Evolutionary conservation across 2,797 vertebrate species (phyloP), one percentile per base, ranked within the genome.

Genomic region (Molossus alvarezi): DNA sequence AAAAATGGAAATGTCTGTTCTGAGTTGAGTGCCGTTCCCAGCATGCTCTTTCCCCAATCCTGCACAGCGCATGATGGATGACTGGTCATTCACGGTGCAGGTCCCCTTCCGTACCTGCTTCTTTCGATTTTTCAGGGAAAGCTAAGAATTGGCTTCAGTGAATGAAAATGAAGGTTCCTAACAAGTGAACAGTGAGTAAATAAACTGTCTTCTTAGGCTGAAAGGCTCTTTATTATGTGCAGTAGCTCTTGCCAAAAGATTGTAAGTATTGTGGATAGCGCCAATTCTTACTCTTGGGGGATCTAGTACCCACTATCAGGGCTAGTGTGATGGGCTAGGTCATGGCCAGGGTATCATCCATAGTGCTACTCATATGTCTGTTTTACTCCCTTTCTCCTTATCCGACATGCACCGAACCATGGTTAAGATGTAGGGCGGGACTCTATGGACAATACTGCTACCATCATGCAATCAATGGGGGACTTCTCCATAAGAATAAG

Each of bases 81-180:
- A 3, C 75, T 55, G 5, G 58, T 20, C 29, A 9, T 81, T 72
- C 53, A 51, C 14, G 37, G 23, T 81, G 13, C 23, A 18, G 3
- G 27, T 48, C 21, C 13, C 0, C 1, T 88, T 41, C 7, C 55
- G 69, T 29, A 77, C n/a, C 64, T 10, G 6, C 9, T 88, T 45
- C 9, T 88, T 45, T 91, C 64, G 45, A 37, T 33, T 89, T 60
- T 94, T 6, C 88, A 84, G 75, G 25, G 58, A 81, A 79, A 86
- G 41, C 3, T 48, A 84, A 51, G 51, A 67, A 75, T 20, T 75
- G 8, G 15, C 37, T 83, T 83, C 79, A 69, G 15, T 71, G 71
- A 91, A n/a, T 12, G 41, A 64, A 80, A 60, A 60, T 60, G 6
- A 84, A 82, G 33, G 1, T 51, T 53, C 7, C 33, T 11, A 57